Conservation (phyloP, 2,888 invertebrate species). For the Eulithis prunata region DNA sequence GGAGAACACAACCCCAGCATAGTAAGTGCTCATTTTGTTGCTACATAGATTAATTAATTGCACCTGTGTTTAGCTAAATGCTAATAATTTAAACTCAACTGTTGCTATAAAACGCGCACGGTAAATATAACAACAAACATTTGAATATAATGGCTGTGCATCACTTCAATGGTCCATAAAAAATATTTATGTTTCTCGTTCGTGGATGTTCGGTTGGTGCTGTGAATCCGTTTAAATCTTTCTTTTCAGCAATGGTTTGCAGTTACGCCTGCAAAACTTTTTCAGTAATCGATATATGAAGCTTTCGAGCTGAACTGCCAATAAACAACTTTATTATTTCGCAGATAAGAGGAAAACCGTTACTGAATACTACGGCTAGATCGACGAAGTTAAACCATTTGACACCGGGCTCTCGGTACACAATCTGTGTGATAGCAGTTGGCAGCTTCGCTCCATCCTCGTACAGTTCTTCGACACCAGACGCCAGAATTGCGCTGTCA, state of each 20-base stretch:
- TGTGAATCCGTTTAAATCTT: conserved; percentile 76
- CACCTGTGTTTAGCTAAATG: conserved; percentile 51
- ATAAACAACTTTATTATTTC: conserved; percentile 43
- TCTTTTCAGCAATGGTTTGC: conserved; percentile 61
- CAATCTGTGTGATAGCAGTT: conserved; percentile 94
- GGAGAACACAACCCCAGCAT: conserved; percentile 81
- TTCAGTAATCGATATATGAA: conserved; percentile 46
- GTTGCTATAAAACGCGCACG: conserved; percentile 62
- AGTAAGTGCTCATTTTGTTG: conserved; percentile 70
- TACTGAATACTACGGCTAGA: conserved; percentile 88
- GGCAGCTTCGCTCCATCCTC: conserved; percentile 86
- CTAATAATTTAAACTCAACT: conserved; percentile 58
- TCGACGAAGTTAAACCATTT: conserved; percentile 90
- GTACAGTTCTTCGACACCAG: conserved; percentile 71
- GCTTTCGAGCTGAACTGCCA: conserved; percentile 31
- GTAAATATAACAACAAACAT: conserved; percentile 78
- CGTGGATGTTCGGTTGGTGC: conserved; percentile 69
- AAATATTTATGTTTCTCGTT: conserved; percentile 81
- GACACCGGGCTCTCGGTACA: conserved; percentile 91
- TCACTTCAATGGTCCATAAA: conserved; percentile 84
- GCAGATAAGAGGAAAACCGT: conserved; percentile 90
- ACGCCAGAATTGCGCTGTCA: conserved; percentile 79
- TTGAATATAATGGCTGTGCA: conserved; percentile 82
- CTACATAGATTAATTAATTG: conserved; percentile 39
- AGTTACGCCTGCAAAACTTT: conserved; percentile 55